Evolutionary conservation across 2,797 vertebrate species (phyloP).

Genomic region (Ispidina lecontei): DNA sequence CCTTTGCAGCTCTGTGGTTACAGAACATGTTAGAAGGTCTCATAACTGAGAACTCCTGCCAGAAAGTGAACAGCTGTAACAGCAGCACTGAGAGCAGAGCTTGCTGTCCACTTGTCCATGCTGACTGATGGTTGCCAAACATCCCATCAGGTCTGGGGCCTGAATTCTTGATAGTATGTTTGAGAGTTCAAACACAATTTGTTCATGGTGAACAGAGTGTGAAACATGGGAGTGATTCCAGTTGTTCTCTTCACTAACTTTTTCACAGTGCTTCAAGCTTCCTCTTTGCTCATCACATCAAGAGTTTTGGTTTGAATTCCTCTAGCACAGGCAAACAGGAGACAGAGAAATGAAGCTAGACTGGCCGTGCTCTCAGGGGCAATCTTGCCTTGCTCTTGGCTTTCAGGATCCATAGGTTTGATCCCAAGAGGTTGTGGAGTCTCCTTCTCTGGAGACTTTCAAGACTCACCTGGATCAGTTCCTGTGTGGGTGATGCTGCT

Average conservation of each 20-base stretch:
- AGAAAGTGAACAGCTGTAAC: slow-evolving; percentile 37
- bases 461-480: no score
- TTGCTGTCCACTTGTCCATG: slow-evolving; percentile 33
- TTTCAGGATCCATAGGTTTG: slow-evolving; percentile 2
- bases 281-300: neutral
- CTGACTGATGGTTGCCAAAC: neutral
- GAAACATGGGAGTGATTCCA: neutral
- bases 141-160: neutral
- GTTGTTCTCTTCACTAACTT: neutral
- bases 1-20: slow-evolving; percentile 40
- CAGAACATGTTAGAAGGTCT: slow-evolving; percentile 18
- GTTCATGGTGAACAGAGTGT: neutral
- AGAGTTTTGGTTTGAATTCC: neutral
- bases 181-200: neutral
- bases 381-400: neutral
- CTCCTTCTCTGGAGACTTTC: no score
- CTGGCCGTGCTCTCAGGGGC: neutral
- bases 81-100: slow-evolving; percentile 33
- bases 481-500: no score
- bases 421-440: neutral
- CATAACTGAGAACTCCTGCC: slow-evolving; percentile 6
- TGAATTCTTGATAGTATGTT: neutral
- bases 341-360: neutral
- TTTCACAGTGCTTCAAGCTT: neutral
- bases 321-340: neutral